These are phyloP conservation scores for Sebastes vulpes DNA, from an alignment of 2,797 vertebrate species.

Conservation along the genomic window DNA sequence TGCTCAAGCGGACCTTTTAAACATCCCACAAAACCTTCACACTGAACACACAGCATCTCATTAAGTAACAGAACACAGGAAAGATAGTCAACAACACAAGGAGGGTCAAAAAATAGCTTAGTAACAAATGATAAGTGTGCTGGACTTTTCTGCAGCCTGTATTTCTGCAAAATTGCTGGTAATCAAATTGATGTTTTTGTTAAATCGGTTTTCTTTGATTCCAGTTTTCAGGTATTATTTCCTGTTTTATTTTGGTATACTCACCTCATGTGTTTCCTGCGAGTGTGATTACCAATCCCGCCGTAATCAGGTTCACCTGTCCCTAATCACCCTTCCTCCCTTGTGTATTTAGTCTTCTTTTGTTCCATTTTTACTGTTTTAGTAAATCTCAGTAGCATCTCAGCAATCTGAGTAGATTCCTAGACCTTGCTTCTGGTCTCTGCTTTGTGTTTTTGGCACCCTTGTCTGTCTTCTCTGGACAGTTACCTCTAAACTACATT, in stretches of 20 bases:
- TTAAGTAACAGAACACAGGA: slow-evolving; percentile 27
- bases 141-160: background rate
- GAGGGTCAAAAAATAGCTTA: background rate
- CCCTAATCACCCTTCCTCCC: background rate
- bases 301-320: background rate
- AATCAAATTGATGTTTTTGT: background rate
- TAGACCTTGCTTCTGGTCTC: no score
- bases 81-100: slow-evolving; percentile 3
- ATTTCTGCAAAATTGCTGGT: background rate
- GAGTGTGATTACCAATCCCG: background rate
- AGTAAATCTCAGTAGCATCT: no score
- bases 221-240: background rate
- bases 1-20: slow-evolving; percentile 20
- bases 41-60: slow-evolving; percentile 4
- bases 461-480: background rate
- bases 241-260: background rate
- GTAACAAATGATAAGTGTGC: background rate
- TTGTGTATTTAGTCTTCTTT: background rate
- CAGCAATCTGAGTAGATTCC: no score
- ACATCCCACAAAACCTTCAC: slow-evolving; percentile 16
- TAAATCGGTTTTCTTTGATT: background rate
- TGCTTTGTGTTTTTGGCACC: background rate
- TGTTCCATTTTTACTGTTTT: no score
- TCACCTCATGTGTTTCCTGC: background rate
- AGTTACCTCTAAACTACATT: background rate